Conservation (phyloP, 2,797 vertebrate genomes). For the Lacerta agilis region DNA sequence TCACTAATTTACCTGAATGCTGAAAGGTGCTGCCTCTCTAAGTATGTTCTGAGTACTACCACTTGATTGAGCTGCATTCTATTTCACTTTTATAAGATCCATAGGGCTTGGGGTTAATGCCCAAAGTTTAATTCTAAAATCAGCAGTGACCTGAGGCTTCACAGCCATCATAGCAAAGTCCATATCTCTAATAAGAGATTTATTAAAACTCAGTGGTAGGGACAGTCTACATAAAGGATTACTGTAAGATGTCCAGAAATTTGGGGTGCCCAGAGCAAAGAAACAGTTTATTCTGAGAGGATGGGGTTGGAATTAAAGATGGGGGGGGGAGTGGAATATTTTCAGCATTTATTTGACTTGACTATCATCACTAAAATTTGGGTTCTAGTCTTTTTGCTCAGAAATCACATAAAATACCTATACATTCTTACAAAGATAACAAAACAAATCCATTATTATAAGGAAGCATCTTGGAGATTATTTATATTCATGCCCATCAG, state of each 20-base stretch:
- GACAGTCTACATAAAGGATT: not conserved
- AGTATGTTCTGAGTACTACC: conserved; percentile 7
- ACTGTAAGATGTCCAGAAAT: not conserved
- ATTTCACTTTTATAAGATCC: not conserved
- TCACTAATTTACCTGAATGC: conserved; percentile 22
- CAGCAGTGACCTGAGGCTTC: not conserved
- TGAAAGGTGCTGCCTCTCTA: conserved; percentile 24
- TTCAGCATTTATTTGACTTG: not conserved
- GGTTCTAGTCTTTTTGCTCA: not conserved
- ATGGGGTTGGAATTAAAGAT: not conserved
- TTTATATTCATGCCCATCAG: not conserved
- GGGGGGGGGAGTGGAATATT: not conserved
- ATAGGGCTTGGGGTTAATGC: not conserved
- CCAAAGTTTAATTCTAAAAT: not conserved
- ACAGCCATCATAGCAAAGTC: not conserved
- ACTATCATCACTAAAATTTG: not conserved
- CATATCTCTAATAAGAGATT: not conserved
- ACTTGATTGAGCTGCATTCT: not conserved
- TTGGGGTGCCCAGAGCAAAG: not conserved
- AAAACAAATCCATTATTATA: not conserved
- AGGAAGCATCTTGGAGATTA: not conserved
- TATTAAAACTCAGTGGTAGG: not conserved
- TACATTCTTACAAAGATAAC: not conserved
- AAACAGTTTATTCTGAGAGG: not conserved
- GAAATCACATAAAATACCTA: not conserved